Evolutionary conservation across 1,140 invertebrate species (phyloP), one percentile per base, ranked within the genome.

Genomic region (Steinernema feltiae): DNA sequence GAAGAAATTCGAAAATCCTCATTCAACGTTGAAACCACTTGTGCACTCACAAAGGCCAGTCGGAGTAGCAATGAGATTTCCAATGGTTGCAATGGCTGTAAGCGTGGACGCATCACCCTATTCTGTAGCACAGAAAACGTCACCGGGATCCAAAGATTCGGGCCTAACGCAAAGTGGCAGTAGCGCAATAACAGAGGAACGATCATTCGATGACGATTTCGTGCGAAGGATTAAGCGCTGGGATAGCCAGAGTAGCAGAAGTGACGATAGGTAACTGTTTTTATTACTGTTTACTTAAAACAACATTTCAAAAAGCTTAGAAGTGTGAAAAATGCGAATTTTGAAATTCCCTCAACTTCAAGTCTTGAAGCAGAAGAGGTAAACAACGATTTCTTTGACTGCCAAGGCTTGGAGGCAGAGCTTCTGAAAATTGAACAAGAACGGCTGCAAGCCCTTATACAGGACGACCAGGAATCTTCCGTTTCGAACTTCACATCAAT

Each of bases 371-470:
- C 2, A 63, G 12, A 15, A 27, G 15, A 63, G 7, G 24, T 63
- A 27, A 63, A 63, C 53, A 27, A 63, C 24, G 53, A 63, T 27
- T 63, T 63, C 53, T 63, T 63, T 21, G 53, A 63, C 53, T n/a
- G 15, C 3, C 53, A 63, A 63, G 53, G 53, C 24, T 21, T 63
- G 15, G 53, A 63, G 7, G 53, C 53, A 15, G 53, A 63, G 24
- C 53, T 63, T 21, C 15, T 63, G 24, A 15, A 63, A 27, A 63
- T 63, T 21, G 53, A 63, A 63, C 53, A 27, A 3, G 53, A 63
- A 27, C 53, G 53, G 15, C 53, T 63, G 12, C 7, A 21, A 12
- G 7, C 53, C 3, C 53, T 63, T 27, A 7, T 3, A 3, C 7
- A 63, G 24, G 53, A 63, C 3, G 53, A 63, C 24, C 15, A 17